phyloP scores from a whole-genome alignment of 2,888 invertebrate species.

The Cremastinae sp. region DNA sequence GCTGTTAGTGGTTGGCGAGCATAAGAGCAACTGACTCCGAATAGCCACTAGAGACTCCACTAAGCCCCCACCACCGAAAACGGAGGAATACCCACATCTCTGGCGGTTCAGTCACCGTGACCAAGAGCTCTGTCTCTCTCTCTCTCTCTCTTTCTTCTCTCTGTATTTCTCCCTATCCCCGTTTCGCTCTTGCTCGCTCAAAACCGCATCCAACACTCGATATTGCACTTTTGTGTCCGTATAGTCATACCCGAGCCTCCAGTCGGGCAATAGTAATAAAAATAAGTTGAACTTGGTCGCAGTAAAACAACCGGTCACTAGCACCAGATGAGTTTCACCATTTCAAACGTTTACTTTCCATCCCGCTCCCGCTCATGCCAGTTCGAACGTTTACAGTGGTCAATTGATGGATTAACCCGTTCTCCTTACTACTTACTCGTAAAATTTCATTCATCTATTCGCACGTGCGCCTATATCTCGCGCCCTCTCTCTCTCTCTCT shows the following conservation, averaged over 20 bases:
- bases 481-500: not conserved
- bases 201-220: too few species aligned
- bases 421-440: conserved; percentile 72
- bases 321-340: conserved; percentile 49
- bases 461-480: conserved; percentile 60
- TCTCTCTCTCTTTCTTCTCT: conserved; percentile 22
- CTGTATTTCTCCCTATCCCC: not conserved
- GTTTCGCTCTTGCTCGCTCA: too few species aligned
- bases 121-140: conserved; percentile 63
- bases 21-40: conserved; percentile 79
- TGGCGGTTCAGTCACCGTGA: conserved; percentile 68
- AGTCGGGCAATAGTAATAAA: conserved; percentile 19
- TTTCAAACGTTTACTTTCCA: conserved; percentile 65
- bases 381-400: conserved; percentile 66
- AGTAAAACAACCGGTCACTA: conserved; percentile 44
- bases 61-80: conserved; percentile 68
- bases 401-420: conserved; percentile 76
- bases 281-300: conserved; percentile 19
- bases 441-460: conserved; percentile 74
- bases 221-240: too few species aligned
- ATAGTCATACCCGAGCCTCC: too few species aligned
- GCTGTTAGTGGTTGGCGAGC: conserved; percentile 75
- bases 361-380: conserved; percentile 56
- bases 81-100: conserved; percentile 74
- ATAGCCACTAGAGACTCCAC: conserved; percentile 73